Evolutionary conservation across 2,113 vertebrate genomes (phyloP).

Genomic region (Oncorhynchus mykiss): DNA sequence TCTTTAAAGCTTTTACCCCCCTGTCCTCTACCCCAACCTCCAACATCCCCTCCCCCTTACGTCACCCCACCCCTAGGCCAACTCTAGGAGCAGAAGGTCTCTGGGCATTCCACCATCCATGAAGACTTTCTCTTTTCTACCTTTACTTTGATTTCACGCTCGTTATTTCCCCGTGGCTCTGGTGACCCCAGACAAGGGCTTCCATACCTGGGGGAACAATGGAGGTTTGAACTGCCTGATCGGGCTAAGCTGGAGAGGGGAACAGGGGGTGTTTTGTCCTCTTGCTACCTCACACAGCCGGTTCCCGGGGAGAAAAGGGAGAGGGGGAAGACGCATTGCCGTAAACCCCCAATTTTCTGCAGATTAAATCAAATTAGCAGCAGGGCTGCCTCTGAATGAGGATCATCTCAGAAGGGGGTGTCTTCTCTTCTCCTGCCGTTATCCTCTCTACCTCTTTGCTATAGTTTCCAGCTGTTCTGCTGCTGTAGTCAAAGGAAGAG

Average conservation of each 20-base stretch:
- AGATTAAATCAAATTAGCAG: conserved; percentile 74
- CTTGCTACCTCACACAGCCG: conserved; percentile 41
- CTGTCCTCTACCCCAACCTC: conserved; percentile 39
- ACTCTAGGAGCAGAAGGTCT: conserved; percentile 56
- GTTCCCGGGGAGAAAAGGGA: conserved; percentile 42
- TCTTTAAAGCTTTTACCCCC: conserved; percentile 35
- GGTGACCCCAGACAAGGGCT: conserved; percentile 46
- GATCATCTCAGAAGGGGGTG: conserved; percentile 42
- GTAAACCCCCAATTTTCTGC: conserved; percentile 63
- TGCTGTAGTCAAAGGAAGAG: conserved; percentile 45
- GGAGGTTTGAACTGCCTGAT: conserved; percentile 39
- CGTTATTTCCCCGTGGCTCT: conserved; percentile 47
- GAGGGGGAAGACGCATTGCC: conserved; percentile 13
- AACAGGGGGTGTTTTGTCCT: conserved; percentile 45
- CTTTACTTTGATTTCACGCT: conserved; percentile 69
- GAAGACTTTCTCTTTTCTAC: conserved; percentile 63
- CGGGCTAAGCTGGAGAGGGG: conserved; percentile 38
- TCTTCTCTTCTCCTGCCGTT: conserved; percentile 37
- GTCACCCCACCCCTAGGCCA: conserved; percentile 23
- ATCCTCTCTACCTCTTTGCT: conserved; percentile 38
- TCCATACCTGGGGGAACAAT: conserved; percentile 67
- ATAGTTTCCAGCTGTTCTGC: conserved; percentile 57
- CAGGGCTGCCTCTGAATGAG: conserved; percentile 53
- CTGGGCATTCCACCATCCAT: conserved; percentile 55
- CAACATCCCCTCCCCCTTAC: conserved; percentile 16